phyloP scores from a whole-genome alignment of 2,113 vertebrate genomes.

The Gasterosteus nipponicus region DNA sequence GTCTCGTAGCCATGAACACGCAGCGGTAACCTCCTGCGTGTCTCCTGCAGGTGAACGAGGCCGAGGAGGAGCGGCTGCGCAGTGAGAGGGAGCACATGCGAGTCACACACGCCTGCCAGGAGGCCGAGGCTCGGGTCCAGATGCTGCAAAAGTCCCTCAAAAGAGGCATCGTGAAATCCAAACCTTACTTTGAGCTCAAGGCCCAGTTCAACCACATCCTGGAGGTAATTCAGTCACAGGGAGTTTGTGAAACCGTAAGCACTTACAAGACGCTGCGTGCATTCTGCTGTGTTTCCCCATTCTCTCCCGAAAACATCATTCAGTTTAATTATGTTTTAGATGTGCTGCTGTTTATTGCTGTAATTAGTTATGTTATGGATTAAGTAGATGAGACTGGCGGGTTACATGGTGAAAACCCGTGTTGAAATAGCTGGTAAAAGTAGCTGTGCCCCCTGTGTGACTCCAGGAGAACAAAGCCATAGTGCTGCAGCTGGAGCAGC shows the following conservation, averaged over 20 bases:
- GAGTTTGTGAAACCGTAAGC: neutral
- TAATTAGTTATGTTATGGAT: slow-evolving; percentile 17
- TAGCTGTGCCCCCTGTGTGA: slow-evolving; percentile 42
- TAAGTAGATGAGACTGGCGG: slow-evolving; percentile 7
- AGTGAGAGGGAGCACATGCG: slow-evolving; percentile 93
- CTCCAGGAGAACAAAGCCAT: slow-evolving; percentile 90
- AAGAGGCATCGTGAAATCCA: slow-evolving; percentile 91
- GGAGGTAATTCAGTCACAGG: slow-evolving; percentile 80
- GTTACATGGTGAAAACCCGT: neutral
- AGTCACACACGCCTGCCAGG: slow-evolving; percentile 90
- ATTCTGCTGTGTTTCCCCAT: neutral
- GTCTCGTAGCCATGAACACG: neutral
- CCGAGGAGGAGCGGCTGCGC: slow-evolving; percentile 90
- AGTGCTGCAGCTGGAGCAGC: slow-evolving; percentile 87
- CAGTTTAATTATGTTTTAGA: neutral
- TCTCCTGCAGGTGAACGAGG: slow-evolving; percentile 88
- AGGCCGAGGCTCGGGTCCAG: slow-evolving; percentile 91
- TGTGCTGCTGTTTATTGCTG: slow-evolving; percentile 5
- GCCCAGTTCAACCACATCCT: slow-evolving; percentile 93
- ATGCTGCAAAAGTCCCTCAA: slow-evolving; percentile 91
- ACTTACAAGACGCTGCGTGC: neutral
- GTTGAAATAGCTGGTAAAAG: slow-evolving; percentile 26
- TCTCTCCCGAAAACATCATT: neutral
- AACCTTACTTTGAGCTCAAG: slow-evolving; percentile 95
- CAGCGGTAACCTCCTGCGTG: neutral